Conservation (phyloP, 1,140 invertebrate species). For the Ooceraea biroi region DNA sequence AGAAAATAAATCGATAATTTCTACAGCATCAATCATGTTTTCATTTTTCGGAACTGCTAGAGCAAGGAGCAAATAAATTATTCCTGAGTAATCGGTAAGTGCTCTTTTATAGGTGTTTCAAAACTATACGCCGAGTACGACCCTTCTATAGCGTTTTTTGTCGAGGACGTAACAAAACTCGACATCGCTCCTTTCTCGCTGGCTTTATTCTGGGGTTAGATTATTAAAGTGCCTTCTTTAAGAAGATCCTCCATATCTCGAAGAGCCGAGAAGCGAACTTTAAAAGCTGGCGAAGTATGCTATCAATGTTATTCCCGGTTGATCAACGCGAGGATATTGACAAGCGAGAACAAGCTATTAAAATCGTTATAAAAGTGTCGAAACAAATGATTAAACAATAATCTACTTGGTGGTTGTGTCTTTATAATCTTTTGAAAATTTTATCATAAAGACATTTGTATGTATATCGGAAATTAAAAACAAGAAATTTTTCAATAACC, state of each 20-base stretch:
- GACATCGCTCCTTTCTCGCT: conserved; percentile 22
- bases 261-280: conserved; percentile 40
- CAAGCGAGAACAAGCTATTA: neutral
- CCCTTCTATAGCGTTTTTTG: conserved; percentile 40
- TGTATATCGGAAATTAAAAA: neutral
- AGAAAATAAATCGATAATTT: neutral
- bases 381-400: neutral
- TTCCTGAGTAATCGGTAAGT: conserved; percentile 29
- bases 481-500: neutral
- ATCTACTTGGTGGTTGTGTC: neutral
- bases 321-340: conserved; percentile 39
- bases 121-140: conserved; percentile 40
- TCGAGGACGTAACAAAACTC: conserved; percentile 57
- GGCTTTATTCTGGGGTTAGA: neutral
- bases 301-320: conserved; percentile 45
- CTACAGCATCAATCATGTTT: neutral
- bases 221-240: conserved; percentile 57
- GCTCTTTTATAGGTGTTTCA: conserved; percentile 58
- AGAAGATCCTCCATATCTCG: conserved; percentile 12
- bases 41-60: neutral
- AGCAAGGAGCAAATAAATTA: conserved; percentile 51
- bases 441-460: neutral
- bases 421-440: conserved; percentile 9
- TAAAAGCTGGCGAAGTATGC: conserved; percentile 50
- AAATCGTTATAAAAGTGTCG: neutral